These are phyloP conservation scores for Silvanus unidentatus DNA, from an alignment of 2,888 invertebrate genomes.

Conservation along the genomic window DNA sequence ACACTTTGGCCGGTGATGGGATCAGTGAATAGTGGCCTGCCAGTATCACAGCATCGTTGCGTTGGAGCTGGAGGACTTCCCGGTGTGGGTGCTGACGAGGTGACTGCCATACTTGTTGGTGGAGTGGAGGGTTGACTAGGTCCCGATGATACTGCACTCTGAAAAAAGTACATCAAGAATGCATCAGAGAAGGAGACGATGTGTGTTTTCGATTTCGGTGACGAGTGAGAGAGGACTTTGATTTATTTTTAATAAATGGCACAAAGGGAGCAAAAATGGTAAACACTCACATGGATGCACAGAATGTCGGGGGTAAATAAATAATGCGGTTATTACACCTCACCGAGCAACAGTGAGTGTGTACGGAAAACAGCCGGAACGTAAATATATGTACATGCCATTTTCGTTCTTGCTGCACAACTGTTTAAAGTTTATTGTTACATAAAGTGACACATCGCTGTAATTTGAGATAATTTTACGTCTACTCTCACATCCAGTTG, in stretches of 20 bases:
- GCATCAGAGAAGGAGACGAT: no score
- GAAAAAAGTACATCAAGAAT: conserved; percentile 24
- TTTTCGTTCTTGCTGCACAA: conserved; percentile 22
- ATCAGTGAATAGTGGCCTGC: conserved; percentile 84
- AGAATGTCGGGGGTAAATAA: conserved; percentile 39
- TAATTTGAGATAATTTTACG: conserved; percentile 45
- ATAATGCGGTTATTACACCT: conserved; percentile 46
- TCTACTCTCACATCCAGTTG: conserved; percentile 40
- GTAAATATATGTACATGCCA: conserved; percentile 14
- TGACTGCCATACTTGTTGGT: conserved; percentile 44
- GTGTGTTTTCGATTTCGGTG: no score
- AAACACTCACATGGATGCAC: conserved; percentile 34
- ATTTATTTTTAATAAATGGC: conserved; percentile 44
- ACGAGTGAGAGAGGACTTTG: no score
- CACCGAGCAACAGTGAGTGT: conserved; percentile 32
- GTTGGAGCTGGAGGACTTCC: conserved; percentile 47
- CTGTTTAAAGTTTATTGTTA: conserved; percentile 16
- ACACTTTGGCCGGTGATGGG: conserved; percentile 83
- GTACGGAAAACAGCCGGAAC: no score
- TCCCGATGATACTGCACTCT: conserved; percentile 57
- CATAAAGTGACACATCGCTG: conserved; percentile 25
- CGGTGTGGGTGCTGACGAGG: conserved; percentile 46
- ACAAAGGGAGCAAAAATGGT: conserved; percentile 25
- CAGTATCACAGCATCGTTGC: conserved; percentile 83
- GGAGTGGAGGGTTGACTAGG: conserved; percentile 52